Base-by-base conservation (phyloP, 2,113 vertebrate species). In the Cyprinodon tularosa region DNA sequence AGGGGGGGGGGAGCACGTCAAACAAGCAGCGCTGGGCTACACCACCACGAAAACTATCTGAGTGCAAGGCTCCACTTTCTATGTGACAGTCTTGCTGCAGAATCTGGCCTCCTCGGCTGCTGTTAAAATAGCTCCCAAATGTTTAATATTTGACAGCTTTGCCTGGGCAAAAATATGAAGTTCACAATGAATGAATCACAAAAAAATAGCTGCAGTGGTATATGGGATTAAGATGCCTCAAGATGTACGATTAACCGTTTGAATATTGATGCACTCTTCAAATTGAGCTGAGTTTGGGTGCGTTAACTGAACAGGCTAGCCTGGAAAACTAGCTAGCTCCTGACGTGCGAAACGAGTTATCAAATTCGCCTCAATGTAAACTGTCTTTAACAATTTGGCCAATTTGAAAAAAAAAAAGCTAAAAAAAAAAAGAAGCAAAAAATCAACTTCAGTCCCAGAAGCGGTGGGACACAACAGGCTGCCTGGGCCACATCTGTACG, bases 141-240 rank as follows among this genome's bases (percentile, higher is more conserved):
- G 80, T 82, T 80, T 83, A 86, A 90, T 88, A 86, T 88, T 61
- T 91, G 88, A 88, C 90, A 89, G 86, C 68, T 87, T 74, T 38
- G 40, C 60, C 60, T 69, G 63, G 60, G 64, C 72, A 64, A 45
- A 38, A 62, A 78, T 86, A 84, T 72, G 45, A 50, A 2, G 17
- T 29, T 29, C 29, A 38, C 40, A n/a, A 57, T 60, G 69, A 57
- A 68, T 42, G 48, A 66, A 53, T 67, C 48, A 75, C 11, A 40
- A 44, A 66, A 36, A 40, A 76, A 29, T 29, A 29, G 22, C 0
- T 60, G 39, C 72, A 74, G 66, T 60, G 60, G 73, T 82, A 62
- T 68, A 70, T 38, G 66, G 76, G 66, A 67, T 69, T 3, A 40
- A 29, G 12, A 69, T 12, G 39, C 17, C 60, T 4, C 3, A 4